Percentiles rank a stretch among this genome's conserved stretches.
Conservation (phyloP, 2,113 vertebrate genomes). For the Phylloscopus trochilus region DNA sequence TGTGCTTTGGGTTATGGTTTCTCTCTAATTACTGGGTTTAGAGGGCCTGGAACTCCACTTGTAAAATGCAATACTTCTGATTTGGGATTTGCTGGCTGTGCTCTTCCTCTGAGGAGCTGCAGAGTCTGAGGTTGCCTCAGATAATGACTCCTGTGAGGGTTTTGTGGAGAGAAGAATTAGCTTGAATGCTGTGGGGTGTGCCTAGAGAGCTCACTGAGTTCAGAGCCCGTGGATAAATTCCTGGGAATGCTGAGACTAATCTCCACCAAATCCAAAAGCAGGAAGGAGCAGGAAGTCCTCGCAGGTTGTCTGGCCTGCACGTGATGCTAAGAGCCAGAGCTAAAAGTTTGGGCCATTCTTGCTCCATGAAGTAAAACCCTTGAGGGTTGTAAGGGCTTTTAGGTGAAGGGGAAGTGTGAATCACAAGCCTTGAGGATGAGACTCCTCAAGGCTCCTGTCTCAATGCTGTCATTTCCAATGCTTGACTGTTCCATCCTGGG, state of each 20-base stretch:
- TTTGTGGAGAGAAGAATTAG: not conserved
- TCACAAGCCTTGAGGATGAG: not conserved
- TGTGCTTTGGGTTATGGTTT: conserved; percentile 15
- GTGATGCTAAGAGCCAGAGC: not conserved
- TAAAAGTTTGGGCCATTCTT: not conserved
- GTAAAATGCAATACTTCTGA: not conserved
- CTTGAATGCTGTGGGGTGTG: not conserved
- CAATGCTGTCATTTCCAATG: not conserved
- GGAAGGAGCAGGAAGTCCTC: not conserved
- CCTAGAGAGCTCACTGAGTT: not conserved
- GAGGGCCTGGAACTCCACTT: not conserved
- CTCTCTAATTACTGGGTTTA: not conserved
- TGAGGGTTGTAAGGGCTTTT: not conserved
- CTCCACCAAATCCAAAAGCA: not conserved
- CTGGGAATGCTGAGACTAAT: not conserved
- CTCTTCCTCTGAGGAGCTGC: not conserved
- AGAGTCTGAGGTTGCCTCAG: not conserved
- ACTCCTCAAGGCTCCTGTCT: not conserved
- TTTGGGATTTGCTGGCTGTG: not conserved
- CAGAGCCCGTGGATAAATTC: not conserved
- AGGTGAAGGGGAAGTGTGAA: not conserved
- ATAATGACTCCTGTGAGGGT: not conserved
- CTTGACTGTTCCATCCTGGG: too few relatives aligned
- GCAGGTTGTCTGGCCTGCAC: not conserved
- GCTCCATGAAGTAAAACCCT: not conserved